Conservation (phyloP, 2,888 invertebrate genomes). For the Campoplex capitator region DNA sequence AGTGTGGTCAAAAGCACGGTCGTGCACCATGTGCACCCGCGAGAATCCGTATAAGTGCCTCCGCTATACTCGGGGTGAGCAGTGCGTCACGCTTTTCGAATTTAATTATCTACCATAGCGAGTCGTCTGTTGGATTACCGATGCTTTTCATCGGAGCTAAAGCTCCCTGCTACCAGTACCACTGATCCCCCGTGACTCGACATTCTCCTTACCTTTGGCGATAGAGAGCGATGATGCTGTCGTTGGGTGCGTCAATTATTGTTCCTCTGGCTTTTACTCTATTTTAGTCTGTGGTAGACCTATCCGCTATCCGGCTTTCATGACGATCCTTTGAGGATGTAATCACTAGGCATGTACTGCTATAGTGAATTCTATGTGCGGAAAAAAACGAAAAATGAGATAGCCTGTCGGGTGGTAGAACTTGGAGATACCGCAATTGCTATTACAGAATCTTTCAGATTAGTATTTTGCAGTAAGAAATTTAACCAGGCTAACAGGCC, state of each 20-base stretch:
- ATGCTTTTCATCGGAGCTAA: constrained; percentile 51
- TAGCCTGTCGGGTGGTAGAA: background rate
- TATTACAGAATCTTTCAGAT: background rate
- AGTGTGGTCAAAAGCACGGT: constrained; percentile 23
- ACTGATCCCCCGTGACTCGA: background rate
- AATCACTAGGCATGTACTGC: background rate
- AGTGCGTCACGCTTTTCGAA: constrained; percentile 49
- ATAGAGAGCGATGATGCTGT: constrained; percentile 1
- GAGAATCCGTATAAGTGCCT: constrained; percentile 53
- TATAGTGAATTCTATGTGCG: background rate
- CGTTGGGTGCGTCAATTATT: constrained; percentile 37
- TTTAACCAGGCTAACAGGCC: too few species aligned
- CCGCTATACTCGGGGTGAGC: constrained; percentile 44
- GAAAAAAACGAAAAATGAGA: background rate
- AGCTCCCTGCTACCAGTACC: constrained; percentile 23
- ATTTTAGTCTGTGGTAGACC: background rate
- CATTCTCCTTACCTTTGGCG: background rate
- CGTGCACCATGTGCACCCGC: background rate
- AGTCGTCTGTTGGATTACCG: constrained; percentile 57
- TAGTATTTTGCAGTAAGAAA: background rate
- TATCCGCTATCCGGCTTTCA: constrained; percentile 26
- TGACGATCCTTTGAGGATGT: background rate
- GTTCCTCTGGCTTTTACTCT: constrained; percentile 37
- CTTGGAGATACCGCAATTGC: background rate
- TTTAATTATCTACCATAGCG: constrained; percentile 61